Conservation (phyloP, 2,113 vertebrate species). For the Chaetorhynchus papuensis region DNA sequence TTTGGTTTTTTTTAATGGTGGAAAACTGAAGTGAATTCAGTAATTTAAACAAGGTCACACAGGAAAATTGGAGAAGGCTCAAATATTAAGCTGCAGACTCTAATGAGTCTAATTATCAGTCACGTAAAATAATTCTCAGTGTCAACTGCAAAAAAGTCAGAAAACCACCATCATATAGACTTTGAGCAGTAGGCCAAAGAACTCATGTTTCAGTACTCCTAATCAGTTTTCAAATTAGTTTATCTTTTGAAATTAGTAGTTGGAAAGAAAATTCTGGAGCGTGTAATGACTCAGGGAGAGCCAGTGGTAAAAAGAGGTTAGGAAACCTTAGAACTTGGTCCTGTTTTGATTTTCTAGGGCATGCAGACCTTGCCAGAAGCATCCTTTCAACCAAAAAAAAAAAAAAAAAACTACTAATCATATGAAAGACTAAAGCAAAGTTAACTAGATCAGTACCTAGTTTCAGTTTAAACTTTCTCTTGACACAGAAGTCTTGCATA, state of each 20-base stretch:
- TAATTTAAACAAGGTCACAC: not conserved
- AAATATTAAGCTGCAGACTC: not conserved
- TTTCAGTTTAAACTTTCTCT: not conserved
- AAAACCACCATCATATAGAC: not conserved
- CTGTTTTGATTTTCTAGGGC: not conserved
- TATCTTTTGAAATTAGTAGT: not conserved
- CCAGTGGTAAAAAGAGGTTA: not conserved
- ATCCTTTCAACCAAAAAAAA: not conserved
- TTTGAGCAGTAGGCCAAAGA: not conserved
- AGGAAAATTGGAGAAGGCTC: not conserved
- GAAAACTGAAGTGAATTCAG: not conserved
- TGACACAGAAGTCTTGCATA: not conserved
- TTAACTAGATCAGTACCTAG: not conserved
- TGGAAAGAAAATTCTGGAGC: not conserved
- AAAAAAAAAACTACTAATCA: fast-evolving
- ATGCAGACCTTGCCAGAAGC: not conserved
- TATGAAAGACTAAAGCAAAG: not conserved
- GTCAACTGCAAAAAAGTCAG: not conserved
- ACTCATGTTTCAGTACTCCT: not conserved
- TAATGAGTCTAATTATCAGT: not conserved
- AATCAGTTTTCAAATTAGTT: not conserved
- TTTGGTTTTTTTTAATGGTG: not conserved
- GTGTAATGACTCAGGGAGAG: not conserved
- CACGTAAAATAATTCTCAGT: not conserved
- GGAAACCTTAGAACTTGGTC: not conserved